Percentiles rank a stretch among this genome's conserved stretches.
These are phyloP conservation scores for Vultur gryphus DNA, from an alignment of 2,797 vertebrate genomes.

Conservation along the genomic window DNA sequence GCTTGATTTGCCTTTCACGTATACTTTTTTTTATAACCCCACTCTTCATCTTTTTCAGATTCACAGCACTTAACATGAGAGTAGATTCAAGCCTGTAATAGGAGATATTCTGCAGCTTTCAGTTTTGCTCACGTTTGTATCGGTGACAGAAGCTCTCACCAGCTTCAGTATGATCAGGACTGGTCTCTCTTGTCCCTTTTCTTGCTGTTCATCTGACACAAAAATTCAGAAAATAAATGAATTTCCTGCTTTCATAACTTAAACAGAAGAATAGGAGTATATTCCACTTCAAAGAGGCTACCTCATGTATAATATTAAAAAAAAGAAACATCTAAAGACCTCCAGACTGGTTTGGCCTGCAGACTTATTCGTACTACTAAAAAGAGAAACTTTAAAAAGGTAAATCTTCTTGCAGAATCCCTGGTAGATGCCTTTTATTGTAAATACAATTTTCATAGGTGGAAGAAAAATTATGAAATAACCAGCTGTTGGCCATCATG, in stretches of 20 bases:
- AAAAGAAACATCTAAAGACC: neutral
- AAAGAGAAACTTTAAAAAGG: neutral
- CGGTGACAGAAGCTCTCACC: neutral
- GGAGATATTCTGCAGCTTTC: neutral
- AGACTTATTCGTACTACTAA: neutral
- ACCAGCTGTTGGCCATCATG: neutral
- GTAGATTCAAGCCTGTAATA: neutral
- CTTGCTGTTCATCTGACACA: neutral
- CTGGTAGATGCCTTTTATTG: neutral
- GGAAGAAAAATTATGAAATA: neutral
- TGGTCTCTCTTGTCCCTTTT: neutral
- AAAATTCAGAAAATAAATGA: neutral
- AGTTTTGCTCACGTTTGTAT: neutral
- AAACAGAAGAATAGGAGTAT: neutral
- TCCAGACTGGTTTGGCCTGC: neutral
- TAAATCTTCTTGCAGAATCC: neutral
- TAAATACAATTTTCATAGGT: neutral
- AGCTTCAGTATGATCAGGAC: neutral
- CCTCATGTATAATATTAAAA: too few species aligned
- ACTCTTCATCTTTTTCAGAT: neutral
- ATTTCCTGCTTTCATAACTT: neutral
- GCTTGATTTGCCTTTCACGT: neutral
- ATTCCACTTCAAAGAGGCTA: neutral
- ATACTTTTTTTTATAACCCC: neutral
- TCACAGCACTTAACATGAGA: neutral